Evolutionary conservation across 2,888 invertebrate genomes (phyloP), one percentile per base, ranked within the genome.

Genomic region (Diploptera punctata): DNA sequence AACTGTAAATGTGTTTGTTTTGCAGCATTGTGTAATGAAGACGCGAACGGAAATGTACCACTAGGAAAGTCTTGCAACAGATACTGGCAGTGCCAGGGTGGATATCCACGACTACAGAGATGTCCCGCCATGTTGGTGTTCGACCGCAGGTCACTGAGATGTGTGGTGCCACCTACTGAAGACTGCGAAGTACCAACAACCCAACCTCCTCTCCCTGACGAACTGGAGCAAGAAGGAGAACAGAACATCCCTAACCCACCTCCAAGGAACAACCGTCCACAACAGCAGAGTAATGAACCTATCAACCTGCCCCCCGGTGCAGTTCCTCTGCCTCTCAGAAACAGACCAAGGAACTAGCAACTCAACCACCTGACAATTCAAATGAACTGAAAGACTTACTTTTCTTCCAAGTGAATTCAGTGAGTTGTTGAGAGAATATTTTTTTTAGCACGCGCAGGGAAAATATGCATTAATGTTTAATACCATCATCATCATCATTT

Each of bases 31-130:
- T 96, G 95, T 84, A 95, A 95, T 81, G 94, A 94, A 60, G 95
- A 95, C 79, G 88, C 96, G 68, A 95, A 96, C 82, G 95, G 95
- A 75, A 95, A 95, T 83, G 95, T 96, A 13, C 92, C 95, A 0
- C 86, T 96, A 13, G 95, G 95, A 78, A 95, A 95, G 83, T 95
- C 95, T 68, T 96, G 95, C 87, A 95, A 95, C 85, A 87, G 95
- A 16, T 96, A 96, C 85, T 96, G 96, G 96, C 94, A 95, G 81
- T 96, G 96, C 81, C 95, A 95, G 81, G 95, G 95, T 4, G 96
- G 96, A 0, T 96, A 96, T 83, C 96, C 96, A 5, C 91, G 95
- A 72, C 89, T 96, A 5, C 95, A 95, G 81, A 87, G 95, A 67
- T 95, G 95, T 81, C 95, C 95, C 0, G 95, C 95, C 44, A 95